A percentile compares a stretch with the other conserved stretches of the same genome.
phyloP scores from a whole-genome alignment of 2,888 invertebrate genomes.

The Drosophila greeni region DNA sequence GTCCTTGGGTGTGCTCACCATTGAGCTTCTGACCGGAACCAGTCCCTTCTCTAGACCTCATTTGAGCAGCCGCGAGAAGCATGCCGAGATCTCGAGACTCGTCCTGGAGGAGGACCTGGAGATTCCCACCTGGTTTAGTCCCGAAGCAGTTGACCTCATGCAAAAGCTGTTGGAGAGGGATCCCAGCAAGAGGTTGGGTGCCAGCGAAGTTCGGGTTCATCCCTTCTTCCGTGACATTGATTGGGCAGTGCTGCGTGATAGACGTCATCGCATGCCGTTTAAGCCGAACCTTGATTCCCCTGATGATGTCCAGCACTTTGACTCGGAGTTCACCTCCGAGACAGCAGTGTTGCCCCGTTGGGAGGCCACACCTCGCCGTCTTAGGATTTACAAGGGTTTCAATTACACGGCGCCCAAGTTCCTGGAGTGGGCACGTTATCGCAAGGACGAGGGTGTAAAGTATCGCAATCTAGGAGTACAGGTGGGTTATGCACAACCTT shows the following conservation, averaged over 20 bases:
- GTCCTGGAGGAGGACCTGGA: slow-evolving; percentile 86
- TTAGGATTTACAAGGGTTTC: slow-evolving; percentile 93
- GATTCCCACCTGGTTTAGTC: slow-evolving; percentile 89
- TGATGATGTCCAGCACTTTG: slow-evolving; percentile 96
- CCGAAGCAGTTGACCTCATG: slow-evolving; percentile 86
- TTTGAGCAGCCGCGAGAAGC: too few relatives aligned
- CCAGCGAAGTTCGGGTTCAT: slow-evolving; percentile 93
- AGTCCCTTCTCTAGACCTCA: too few relatives aligned
- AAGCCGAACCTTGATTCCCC: slow-evolving; percentile 86
- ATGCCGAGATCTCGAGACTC: too few relatives aligned
- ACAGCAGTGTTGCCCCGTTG: slow-evolving; percentile 94
- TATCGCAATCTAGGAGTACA: slow-evolving; percentile 65
- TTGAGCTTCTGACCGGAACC: slow-evolving; percentile 93
- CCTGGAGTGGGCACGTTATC: slow-evolving; percentile 51
- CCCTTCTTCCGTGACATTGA: slow-evolving; percentile 89
- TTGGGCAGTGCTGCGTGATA: slow-evolving; percentile 90
- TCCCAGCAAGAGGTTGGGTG: slow-evolving; percentile 89
- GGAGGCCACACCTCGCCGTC: slow-evolving; percentile 89
- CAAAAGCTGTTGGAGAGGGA: slow-evolving; percentile 92
- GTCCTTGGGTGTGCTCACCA: slow-evolving; percentile 97
- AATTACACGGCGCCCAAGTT: slow-evolving; percentile 92
- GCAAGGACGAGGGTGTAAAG: slow-evolving; percentile 54
- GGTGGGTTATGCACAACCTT: too few relatives aligned
- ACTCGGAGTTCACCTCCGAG: slow-evolving; percentile 97
- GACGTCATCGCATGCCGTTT: slow-evolving; percentile 91